phyloP scores from a whole-genome alignment of 2,888 invertebrate genomes.

The Drosophila neonasuta region DNA sequence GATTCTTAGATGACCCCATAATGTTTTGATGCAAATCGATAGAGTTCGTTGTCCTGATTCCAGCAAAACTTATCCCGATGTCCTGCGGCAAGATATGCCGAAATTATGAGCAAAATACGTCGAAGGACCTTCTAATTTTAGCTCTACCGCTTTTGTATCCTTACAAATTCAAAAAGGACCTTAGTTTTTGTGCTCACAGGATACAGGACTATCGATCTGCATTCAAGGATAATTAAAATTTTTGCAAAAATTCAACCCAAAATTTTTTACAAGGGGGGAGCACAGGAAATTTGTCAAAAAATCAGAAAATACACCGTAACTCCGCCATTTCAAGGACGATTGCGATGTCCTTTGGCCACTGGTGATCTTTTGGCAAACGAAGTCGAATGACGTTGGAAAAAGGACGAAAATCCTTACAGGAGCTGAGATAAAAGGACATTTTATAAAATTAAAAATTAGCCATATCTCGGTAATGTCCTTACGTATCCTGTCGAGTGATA shows the following conservation, averaged over 20 bases:
- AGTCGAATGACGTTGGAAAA: not conserved
- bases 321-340: not conserved
- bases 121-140: not conserved
- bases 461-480: not conserved
- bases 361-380: not conserved
- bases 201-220: not conserved
- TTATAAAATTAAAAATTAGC: not conserved
- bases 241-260: not conserved
- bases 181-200: not conserved
- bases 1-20: conserved; percentile 1
- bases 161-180: not conserved
- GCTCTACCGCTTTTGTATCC: not conserved
- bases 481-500: not conserved
- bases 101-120: not conserved
- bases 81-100: not conserved
- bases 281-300: not conserved
- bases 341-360: not conserved
- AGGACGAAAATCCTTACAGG: not conserved
- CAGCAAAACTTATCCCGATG: not conserved
- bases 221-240: not conserved
- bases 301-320: not conserved
- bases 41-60: not conserved
- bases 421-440: not conserved
- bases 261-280: not conserved
- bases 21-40: not conserved